Conservation (phyloP, 2,888 invertebrate species). For the Scelioninae gen. 1 region DNA sequence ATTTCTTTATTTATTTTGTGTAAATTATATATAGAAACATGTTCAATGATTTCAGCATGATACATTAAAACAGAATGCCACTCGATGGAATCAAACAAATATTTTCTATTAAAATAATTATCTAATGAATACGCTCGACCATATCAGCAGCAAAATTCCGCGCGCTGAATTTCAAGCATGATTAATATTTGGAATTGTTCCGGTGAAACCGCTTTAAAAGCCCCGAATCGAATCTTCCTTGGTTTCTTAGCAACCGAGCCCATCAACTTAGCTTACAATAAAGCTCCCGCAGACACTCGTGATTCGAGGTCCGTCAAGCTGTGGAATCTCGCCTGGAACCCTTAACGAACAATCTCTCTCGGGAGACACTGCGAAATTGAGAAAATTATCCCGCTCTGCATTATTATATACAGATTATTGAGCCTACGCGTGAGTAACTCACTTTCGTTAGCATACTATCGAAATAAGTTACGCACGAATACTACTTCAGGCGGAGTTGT, state of each 20-base stretch:
- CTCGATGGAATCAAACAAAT: constrained; percentile 21
- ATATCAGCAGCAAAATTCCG: constrained; percentile 15
- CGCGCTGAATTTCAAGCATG: constrained; percentile 42
- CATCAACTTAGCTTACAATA: constrained; percentile 82
- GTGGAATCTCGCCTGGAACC: constrained; percentile 83
- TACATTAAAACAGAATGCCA: not conserved
- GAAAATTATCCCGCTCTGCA: constrained; percentile 83
- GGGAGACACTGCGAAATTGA: constrained; percentile 84
- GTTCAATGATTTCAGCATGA: not conserved
- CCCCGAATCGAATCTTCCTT: constrained; percentile 80
- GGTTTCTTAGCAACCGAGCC: constrained; percentile 84
- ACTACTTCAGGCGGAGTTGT: constrained; percentile 31
- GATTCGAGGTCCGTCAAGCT: constrained; percentile 76
- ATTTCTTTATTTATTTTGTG: no score
- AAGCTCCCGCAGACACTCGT: constrained; percentile 75
- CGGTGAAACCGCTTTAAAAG: constrained; percentile 69
- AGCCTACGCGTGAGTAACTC: constrained; percentile 75
- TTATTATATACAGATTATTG: constrained; percentile 81
- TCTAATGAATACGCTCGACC: constrained; percentile 11
- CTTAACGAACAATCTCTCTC: constrained; percentile 83
- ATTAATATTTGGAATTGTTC: constrained; percentile 62
- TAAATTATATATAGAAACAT: no score
- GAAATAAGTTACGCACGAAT: constrained; percentile 67
- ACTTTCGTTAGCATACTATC: constrained; percentile 71
- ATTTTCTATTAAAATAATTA: constrained; percentile 18